phyloP scores from a whole-genome alignment of 2,888 invertebrate genomes.

The Cabera pusaria region DNA sequence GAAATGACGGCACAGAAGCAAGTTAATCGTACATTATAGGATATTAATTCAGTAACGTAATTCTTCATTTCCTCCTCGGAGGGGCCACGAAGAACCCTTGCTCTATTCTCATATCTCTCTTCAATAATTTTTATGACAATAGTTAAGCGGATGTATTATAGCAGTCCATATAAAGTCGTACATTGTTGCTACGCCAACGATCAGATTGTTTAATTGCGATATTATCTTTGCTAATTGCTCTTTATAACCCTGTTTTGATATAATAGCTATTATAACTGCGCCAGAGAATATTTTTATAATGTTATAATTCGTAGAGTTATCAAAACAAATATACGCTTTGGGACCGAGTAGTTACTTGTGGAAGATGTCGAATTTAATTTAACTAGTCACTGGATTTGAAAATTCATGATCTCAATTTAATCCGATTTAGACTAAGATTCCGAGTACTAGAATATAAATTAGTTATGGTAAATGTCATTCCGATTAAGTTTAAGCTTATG shows the following conservation, averaged over 20 bases:
- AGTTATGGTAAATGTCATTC: too few species aligned
- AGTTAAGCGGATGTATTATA: conserved; percentile 5
- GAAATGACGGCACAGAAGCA: conserved; percentile 1
- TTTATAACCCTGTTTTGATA: conserved; percentile 18
- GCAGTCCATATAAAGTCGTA: conserved; percentile 4
- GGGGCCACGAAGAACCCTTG: conserved; percentile 4
- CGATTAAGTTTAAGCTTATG: too few species aligned
- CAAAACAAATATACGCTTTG: conserved; percentile 9
- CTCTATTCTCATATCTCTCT: conserved; percentile 1
- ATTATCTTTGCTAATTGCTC: conserved; percentile 30
- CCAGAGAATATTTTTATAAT: conserved; percentile 1
- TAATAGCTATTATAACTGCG: conserved; percentile 5
- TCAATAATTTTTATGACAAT: conserved; percentile 17
- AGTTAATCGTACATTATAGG: conserved; percentile 10
- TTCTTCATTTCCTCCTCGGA: conserved; percentile 6
- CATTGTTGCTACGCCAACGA: conserved; percentile 24
- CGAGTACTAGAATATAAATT: too few species aligned
- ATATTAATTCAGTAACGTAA: conserved; percentile 15
- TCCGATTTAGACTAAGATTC: too few species aligned
- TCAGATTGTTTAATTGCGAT: conserved; percentile 34
- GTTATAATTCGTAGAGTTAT: conserved; percentile 2
- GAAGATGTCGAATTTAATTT: too few species aligned
- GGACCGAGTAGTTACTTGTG: too few species aligned
- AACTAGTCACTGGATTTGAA: too few species aligned
- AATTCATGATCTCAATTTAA: too few species aligned